These are phyloP conservation scores for Coreius guichenoti DNA, from an alignment of 2,797 vertebrate species.

Conservation along the genomic window DNA sequence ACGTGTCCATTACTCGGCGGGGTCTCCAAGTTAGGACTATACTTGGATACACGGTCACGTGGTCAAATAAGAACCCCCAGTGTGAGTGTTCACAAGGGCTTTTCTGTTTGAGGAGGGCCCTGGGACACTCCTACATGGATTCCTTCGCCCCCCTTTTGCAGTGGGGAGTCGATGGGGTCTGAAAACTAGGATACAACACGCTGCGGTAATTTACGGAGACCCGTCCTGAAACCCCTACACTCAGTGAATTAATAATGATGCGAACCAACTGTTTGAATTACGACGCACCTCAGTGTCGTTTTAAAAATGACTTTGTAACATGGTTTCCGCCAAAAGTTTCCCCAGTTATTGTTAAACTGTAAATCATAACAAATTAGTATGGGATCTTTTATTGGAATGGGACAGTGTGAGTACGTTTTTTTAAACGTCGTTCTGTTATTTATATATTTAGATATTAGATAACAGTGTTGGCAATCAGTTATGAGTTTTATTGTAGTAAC, in stretches of 20 bases:
- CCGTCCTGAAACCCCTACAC: neutral
- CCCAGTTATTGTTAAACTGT: neutral
- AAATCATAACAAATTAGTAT: neutral
- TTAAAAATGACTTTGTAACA: neutral
- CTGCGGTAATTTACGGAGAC: neutral
- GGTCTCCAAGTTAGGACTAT: slow-evolving; percentile 37
- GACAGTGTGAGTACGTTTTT: neutral
- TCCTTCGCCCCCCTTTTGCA: neutral
- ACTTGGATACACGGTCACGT: slow-evolving; percentile 56
- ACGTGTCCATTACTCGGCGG: slow-evolving; percentile 28
- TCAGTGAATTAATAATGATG: neutral
- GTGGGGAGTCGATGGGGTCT: neutral
- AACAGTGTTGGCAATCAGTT: neutral
- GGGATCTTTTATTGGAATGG: neutral
- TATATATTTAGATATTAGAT: neutral
- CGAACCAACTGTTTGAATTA: neutral
- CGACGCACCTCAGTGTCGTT: neutral
- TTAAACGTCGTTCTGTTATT: neutral
- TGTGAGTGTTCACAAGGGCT: slow-evolving; percentile 55
- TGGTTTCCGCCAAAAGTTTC: neutral
- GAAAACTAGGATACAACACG: slow-evolving; percentile 5
- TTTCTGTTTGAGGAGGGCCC: slow-evolving; percentile 59
- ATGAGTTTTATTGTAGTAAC: too few relatives aligned
- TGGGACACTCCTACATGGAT: slow-evolving; percentile 37
- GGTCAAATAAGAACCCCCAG: slow-evolving; percentile 44